Evolutionary conservation across 2,888 invertebrate genomes (phyloP), one percentile per base, ranked within the genome.

Genomic region (Chaetogeoica ovagalla): DNA sequence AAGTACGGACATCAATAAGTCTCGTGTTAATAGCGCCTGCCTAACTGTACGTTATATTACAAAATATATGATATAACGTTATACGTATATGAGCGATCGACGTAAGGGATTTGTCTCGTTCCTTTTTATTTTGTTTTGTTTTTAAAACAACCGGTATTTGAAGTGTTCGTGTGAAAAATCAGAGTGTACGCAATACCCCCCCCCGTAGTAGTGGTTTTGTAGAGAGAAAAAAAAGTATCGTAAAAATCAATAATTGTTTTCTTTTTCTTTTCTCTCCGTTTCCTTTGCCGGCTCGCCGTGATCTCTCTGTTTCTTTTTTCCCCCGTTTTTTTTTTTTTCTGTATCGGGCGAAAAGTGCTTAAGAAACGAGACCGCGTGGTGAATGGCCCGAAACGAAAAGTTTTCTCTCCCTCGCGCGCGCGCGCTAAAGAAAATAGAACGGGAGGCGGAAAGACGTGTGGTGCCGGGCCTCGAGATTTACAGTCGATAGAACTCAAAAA

Each of bases 341-440:
- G 52, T 15, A 19, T 23, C 4, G 65, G 63, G 19, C 9, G 21
- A 71, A 69, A 79, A 79, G 63, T 63, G 57, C n/a, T 71, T 62
- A 60, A 76, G 48, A 37, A 60, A 76, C 69, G 11, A 48, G 48
- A 62, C 77, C 21, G 23, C 21, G 23, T 65, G 65, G 71, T 23
- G 57, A 79, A 79, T 65, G 43, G 65, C 69, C 63, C 63, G 79
- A 79, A 57, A 79, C 79, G 30, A 79, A 71, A 79, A 71, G 63
- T 57, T 71, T 8, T 71, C 15, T 30, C n/a, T n/a, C n/a, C n/a
- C n/a, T n/a, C n/a, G n/a, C n/a, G n/a, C n/a, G 13, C 4, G 9
- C 19, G 2, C 6, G 43, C 7, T 9, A 48, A 13, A 48, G 48
- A 48, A 13, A 13, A n/a, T 8, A 68, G 23, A 63, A 52, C 63